Evolutionary conservation across 2,797 vertebrate species (phyloP), one percentile per base, ranked within the genome.

Genomic region (Sebastes steindachneri): DNA sequence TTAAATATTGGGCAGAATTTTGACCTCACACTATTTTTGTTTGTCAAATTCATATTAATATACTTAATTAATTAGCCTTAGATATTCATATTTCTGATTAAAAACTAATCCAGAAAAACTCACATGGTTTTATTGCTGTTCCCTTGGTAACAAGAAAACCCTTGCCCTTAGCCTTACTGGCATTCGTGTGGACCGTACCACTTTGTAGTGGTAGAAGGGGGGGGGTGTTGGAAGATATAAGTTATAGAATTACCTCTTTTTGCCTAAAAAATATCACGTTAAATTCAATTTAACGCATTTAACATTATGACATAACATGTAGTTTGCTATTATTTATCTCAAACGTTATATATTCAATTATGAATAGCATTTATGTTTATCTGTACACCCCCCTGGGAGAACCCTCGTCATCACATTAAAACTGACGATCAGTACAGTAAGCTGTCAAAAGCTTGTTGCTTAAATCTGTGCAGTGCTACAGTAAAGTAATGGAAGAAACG

Each of bases 391-490:
- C 2, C 1, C 5, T 41, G 14, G 21, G 11, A 77, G 70, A 57
- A 45, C 1, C 82, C 88, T 89, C 86, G 76, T 80, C 68, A 55
- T 77, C 86, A 77, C 80, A 79, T 82, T 62, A 70, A 70, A 68
- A 75, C 70, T 51, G 90, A 86, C 90, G 80, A 53, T 60, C 72
- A 17, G 87, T 90, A 94, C 93, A 90, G 92, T 94, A 93, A 96
- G 95, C 95, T 96, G 95, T 95, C 95, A 96, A 91, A 95, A 93
- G 95, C 95, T 95, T 95, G 95, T 96, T 96, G 95, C 95, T 93
- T 90, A 93, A 95, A 95, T 94, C 94, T 93, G 90, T 92, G 93
- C 92, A 48, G 53, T 71, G 87, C 80, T 64, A 79, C 51, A 72
- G 58, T 60, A 91, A 96, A 96, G 92, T 95, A 85, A 87, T 21